Conservation (phyloP, 2,797 vertebrate genomes). For the Sarcophilus harrisii region DNA sequence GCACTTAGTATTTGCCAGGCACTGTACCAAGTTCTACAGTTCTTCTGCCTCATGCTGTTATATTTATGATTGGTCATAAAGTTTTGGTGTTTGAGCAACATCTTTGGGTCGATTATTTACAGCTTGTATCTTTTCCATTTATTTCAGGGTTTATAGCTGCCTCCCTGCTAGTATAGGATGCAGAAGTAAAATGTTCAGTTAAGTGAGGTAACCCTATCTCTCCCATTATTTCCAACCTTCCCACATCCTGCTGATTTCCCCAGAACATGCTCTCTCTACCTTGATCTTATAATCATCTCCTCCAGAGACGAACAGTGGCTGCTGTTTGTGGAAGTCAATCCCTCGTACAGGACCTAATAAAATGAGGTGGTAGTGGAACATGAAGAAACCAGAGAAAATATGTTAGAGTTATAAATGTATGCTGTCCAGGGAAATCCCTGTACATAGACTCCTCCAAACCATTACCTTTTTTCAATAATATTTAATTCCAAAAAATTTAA, state of each 20-base stretch:
- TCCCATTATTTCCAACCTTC: conserved; percentile 23
- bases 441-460: conserved; percentile 9
- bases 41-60: neutral
- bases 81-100: neutral
- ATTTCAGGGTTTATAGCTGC: neutral
- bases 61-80: neutral
- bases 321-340: conserved; percentile 99
- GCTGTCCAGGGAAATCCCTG: conserved; percentile 15
- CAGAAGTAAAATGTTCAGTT: conserved; percentile 27
- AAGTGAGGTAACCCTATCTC: neutral
- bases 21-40: neutral
- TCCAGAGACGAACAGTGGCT: conserved; percentile 97
- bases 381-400: neutral
- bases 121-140: neutral
- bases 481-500: conserved; percentile 34
- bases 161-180: neutral
- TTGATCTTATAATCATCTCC: conserved; percentile 99
- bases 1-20: neutral
- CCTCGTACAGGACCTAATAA: conserved; percentile 93
- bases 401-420: conserved; percentile 7
- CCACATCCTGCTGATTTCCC: neutral
- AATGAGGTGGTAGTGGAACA: rapidly evolving
- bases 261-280: conserved; percentile 81
- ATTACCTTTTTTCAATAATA: neutral
- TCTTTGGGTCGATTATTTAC: neutral